Evolutionary conservation across 2,888 invertebrate species (phyloP), one percentile per base, ranked within the genome.

Genomic region (Phortica okadai): DNA sequence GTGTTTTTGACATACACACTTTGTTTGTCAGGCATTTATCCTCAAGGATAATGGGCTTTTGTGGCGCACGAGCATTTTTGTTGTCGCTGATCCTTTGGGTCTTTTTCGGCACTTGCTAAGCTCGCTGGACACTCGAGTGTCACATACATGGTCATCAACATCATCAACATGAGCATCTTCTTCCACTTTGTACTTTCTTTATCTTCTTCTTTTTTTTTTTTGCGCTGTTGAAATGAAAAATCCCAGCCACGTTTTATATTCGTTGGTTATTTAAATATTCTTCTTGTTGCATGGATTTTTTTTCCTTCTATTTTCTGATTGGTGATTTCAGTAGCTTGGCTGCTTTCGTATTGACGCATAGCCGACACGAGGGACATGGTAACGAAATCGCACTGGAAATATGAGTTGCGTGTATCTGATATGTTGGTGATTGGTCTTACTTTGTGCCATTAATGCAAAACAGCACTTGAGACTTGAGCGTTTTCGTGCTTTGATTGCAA

Each of bases 11-110:
- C 33, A 62, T 62, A 62, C 25, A 25, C 62, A 33, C 59, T 50
- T 14, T 62, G 66, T 66, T 66, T 66, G 66, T 41, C 42, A 41
- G 42, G 66, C 66, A 66, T 66, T 66, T 41, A 41, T 62, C 25
- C 62, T 62, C 66, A 66, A 66, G 66, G 66, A 66, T 66, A 42
- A 66, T 66, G 42, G 66, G 41, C 33, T 41, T 66, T 66, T 41
- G 66, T 41, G 66, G 42, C 66, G 21, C 33, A 62, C 25, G 21
- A 25, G 62, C 25, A 21, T 25, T 62, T 62, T 59, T 59, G n/a
- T 3, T 59, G n/a, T 25, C 16, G 16, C 25, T 62, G 21, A 62
- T 62, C 62, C 25, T 62, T 62, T 62, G 25, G 56, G 25, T 2
- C 14, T 66, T 59, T 66, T 41, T 33, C 14, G 14, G 14, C 42